Base-by-base conservation (phyloP, 2,113 vertebrate species). In the Oreochromis tanganicae region DNA sequence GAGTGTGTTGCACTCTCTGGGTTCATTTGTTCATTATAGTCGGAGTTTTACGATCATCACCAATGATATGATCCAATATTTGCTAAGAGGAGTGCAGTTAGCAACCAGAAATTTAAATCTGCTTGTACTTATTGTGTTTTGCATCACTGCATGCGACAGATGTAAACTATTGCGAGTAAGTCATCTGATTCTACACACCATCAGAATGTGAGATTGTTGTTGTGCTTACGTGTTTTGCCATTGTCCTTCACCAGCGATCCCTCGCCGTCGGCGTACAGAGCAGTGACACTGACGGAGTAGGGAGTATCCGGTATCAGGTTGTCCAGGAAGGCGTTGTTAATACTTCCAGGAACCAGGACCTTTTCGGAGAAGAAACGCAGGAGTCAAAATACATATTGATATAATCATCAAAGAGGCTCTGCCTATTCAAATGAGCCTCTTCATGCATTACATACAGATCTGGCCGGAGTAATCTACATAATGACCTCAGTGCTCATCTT, bases 201-300 rank as follows among this genome's bases (percentile, higher is more conserved):
- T 50, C 71, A 12, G 43, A 50, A 29, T 75, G 43, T 50, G 43
- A 75, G 24, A 19, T 50, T 52, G 46, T 52, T 10, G 11, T 34
- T 9, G 46, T n/a, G 24, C 98, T 96, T 95, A 99, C 99, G 75
- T 95, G 99, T 99, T 95, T 96, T 97, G 83, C 98, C 98, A 3
- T 97, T 95, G 87, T 92, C 94, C 41, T 93, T 92, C 75, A 96
- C 96, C 2, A 95, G 92, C n/a, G 96, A 85, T n/a, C 97, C 98
- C 83, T 97, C 97, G 78, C 97, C 98, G 36, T 99, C 98, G 0
- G 97, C 95, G 36, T 99, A 99, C 54, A 99, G 50, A 12, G 98
- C 96, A 4, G 96, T 29, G 6, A 99, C 97, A 9, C 91, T 96
- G 89, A 99, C 92, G 0, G 97, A 96, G 86, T 99, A 99, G 7